Evolutionary conservation across 2,797 vertebrate genomes (phyloP).

Genomic region (Hyperoplus immaculatus): DNA sequence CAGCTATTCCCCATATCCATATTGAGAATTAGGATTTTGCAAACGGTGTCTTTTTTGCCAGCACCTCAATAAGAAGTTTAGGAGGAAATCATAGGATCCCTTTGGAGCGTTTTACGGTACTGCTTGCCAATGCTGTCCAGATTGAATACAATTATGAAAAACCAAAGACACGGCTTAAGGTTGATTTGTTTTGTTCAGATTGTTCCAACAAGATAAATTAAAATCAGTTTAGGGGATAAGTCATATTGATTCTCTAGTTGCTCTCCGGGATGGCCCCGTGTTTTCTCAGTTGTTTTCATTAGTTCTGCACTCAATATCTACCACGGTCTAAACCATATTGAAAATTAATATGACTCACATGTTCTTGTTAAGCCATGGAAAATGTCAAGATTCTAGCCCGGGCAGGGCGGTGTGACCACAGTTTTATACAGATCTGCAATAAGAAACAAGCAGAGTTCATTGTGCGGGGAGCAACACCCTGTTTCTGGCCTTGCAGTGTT

Average conservation of each 20-base stretch:
- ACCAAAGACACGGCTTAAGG: constrained; percentile 52
- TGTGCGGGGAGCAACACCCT: constrained; percentile 68
- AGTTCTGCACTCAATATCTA: constrained; percentile 59
- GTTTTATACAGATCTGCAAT: constrained; percentile 56
- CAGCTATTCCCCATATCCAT: constrained; percentile 42
- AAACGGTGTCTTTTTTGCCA: constrained; percentile 35
- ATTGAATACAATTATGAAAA: constrained; percentile 48
- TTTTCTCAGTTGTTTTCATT: constrained; percentile 71
- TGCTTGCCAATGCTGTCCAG: constrained; percentile 34
- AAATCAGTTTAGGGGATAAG: constrained; percentile 49
- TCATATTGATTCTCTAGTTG: constrained; percentile 54
- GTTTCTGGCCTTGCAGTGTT: constrained; percentile 60
- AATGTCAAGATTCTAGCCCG: constrained; percentile 53
- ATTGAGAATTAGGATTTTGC: constrained; percentile 49
- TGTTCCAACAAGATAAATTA: constrained; percentile 50
- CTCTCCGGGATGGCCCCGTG: constrained; percentile 42
- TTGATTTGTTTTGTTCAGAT: constrained; percentile 60
- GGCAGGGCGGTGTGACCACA: constrained; percentile 48
- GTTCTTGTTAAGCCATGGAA: constrained; percentile 65
- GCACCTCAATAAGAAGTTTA: constrained; percentile 61
- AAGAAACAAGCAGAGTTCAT: constrained; percentile 56
- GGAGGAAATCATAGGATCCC: constrained; percentile 48
- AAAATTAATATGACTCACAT: constrained; percentile 70
- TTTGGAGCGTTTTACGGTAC: constrained; percentile 40
- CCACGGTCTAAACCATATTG: constrained; percentile 51